Conservation (phyloP, 2,888 invertebrate genomes). For the Gandaritis pyraliata region DNA sequence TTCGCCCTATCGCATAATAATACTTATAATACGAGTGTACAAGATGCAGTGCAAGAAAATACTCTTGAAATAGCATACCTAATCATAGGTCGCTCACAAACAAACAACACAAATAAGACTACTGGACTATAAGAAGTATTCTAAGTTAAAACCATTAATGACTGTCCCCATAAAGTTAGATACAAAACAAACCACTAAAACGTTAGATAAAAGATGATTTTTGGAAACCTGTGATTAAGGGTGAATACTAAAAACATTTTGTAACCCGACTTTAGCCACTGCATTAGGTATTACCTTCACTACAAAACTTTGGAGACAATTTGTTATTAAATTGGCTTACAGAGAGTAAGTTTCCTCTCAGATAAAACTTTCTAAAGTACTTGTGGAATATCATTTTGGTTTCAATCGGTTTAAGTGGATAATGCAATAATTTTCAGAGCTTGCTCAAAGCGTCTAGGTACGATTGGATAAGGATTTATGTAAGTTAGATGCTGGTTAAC, state of each 20-base stretch:
- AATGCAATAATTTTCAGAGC: slow-evolving; percentile 28
- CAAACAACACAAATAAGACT: too few relatives aligned
- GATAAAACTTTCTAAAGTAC: slow-evolving; percentile 38
- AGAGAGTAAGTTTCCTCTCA: slow-evolving; percentile 36
- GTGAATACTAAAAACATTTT: too few relatives aligned
- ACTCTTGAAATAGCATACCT: too few relatives aligned
- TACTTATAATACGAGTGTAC: not conserved
- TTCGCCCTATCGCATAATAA: slow-evolving; percentile 9
- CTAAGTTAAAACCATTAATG: too few relatives aligned
- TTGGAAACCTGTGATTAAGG: too few relatives aligned
- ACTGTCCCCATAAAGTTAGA: too few relatives aligned
- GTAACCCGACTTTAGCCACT: slow-evolving; percentile 28
- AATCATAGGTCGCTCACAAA: too few relatives aligned
- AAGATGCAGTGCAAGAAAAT: not conserved
- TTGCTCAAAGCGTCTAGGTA: slow-evolving; percentile 9
- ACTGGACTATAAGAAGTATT: too few relatives aligned
- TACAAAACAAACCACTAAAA: too few relatives aligned
- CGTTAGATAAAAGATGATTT: too few relatives aligned
- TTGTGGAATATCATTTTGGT: slow-evolving; percentile 33
- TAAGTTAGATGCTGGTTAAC: not conserved
- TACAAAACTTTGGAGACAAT: slow-evolving; percentile 35
- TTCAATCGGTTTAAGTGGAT: slow-evolving; percentile 36
- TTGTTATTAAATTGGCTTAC: slow-evolving; percentile 40
- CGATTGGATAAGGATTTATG: not conserved
- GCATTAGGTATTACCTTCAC: slow-evolving; percentile 30